A percentile compares a stretch with the other conserved stretches of the same genome.
phyloP scores from a whole-genome alignment of 2,888 invertebrate genomes.

The Nasonia oneida region DNA sequence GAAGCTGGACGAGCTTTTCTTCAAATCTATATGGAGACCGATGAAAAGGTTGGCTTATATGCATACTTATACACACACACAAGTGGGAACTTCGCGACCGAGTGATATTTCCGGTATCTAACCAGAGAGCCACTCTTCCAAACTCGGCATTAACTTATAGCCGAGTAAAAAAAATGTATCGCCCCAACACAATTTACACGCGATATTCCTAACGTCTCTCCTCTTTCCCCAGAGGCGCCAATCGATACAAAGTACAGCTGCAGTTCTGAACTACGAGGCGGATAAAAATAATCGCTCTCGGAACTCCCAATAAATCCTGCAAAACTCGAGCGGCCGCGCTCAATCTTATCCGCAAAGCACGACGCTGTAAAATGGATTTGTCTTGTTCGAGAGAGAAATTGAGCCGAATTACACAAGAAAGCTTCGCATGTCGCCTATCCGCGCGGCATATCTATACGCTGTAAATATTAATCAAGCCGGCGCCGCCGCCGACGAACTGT shows the following conservation, averaged over 20 bases:
- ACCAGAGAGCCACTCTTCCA: neutral
- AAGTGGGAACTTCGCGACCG: too few species aligned
- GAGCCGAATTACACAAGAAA: slow-evolving; percentile 16
- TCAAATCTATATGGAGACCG: too few species aligned
- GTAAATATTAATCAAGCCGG: slow-evolving; percentile 53
- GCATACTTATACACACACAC: too few species aligned
- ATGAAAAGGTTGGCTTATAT: too few species aligned
- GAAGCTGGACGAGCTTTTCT: too few species aligned
- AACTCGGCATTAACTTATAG: neutral
- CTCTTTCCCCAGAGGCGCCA: neutral
- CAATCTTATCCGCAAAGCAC: neutral
- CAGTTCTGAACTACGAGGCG: too few species aligned
- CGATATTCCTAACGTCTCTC: neutral
- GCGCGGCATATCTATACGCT: slow-evolving; percentile 21
- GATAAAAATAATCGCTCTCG: slow-evolving; percentile 8
- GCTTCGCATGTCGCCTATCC: slow-evolving; percentile 38
- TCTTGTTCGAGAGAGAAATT: slow-evolving; percentile 54
- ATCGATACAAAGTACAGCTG: neutral
- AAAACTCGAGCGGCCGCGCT: neutral
- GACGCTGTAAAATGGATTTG: slow-evolving; percentile 49
- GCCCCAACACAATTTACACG: neutral
- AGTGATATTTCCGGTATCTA: too few species aligned
- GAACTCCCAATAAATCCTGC: slow-evolving; percentile 15
- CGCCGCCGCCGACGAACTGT: neutral
- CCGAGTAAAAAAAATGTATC: neutral